Evolutionary conservation across 2,113 vertebrate species (phyloP), one percentile per base, ranked within the genome.

Genomic region (Antennarius striatus): DNA sequence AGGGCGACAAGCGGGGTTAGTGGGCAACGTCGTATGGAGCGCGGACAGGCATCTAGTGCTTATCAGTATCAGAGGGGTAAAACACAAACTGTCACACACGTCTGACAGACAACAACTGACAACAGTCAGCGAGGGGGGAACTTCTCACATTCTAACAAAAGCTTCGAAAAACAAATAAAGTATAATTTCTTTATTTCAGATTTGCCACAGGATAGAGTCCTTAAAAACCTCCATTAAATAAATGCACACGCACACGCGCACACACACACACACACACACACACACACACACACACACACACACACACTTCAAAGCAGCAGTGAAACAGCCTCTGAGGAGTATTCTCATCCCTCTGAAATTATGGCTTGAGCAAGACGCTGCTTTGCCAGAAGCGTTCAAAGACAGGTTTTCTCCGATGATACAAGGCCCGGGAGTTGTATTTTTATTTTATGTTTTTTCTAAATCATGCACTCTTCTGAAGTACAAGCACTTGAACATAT

Each of bases 51-150:
- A 50, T 10, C 54, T 60, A n/a, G 69, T 42, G 55, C 79, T 77
- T 76, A 86, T 82, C 81, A 14, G 76, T 80, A 71, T 39, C 11
- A 50, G 54, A 3, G 32, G 66, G 73, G 71, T 79, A 68, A 22
- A 78, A 80, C 63, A 57, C 53, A 40, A 51, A 53, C 42, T 62
- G 62, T 67, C 36, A 83, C 52, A 51, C 29, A 40, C 42, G 32
- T 36, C 32, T 7, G 32, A 36, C 32, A 36, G 5, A 36, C 32
- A 36, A 4, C 42, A 58, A 60, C 63, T 22, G 63, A 64, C 53
- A 68, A 49, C 62, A 67, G 73, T 65, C 59, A 75, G 64, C 29
- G 28, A n/a, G 42, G 54, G 51, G 63, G 47, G 13, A 47, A 65
- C 29, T 13, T 5, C 43, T 73, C 40, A 17, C 14, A 51, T 54